Percentiles rank a stretch among this genome's conserved stretches.
Evolutionary conservation across 2,113 vertebrate genomes (phyloP).

Genomic region (Tretioscincus oriximinensis): DNA sequence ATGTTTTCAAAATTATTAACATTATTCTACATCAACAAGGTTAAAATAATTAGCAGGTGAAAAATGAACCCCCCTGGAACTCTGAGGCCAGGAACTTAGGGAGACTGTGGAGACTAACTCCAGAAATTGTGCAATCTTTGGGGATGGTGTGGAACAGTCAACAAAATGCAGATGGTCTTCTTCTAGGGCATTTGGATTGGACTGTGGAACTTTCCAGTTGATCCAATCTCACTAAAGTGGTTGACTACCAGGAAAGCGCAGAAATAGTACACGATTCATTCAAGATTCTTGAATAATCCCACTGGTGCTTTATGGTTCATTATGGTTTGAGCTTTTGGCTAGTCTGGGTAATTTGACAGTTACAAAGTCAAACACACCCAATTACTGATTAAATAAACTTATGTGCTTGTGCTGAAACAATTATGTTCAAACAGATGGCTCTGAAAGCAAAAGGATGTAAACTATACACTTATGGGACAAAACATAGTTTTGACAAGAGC

Average conservation of each 20-base stretch:
- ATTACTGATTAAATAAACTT: slow-evolving; percentile 5
- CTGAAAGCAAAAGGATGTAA: slow-evolving; percentile 12
- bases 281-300: neutral
- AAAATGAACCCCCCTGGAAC: no score
- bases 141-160: no score
- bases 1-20: no score
- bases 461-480: slow-evolving; percentile 5
- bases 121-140: no score
- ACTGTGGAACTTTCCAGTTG: no score
- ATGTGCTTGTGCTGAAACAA: neutral
- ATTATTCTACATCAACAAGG: no score
- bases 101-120: no score
- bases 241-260: no score
- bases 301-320: neutral
- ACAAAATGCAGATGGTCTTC: no score
- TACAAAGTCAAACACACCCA: slow-evolving; percentile 9
- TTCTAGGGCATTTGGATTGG: no score
- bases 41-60: neutral
- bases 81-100: no score
- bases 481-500: neutral
- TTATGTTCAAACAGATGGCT: neutral
- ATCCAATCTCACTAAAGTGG: no score
- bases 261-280: neutral
- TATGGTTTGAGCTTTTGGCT: slow-evolving; percentile 1
- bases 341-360: neutral